Conservation (phyloP, 2,113 vertebrate genomes). For the Actinemys pallida region DNA sequence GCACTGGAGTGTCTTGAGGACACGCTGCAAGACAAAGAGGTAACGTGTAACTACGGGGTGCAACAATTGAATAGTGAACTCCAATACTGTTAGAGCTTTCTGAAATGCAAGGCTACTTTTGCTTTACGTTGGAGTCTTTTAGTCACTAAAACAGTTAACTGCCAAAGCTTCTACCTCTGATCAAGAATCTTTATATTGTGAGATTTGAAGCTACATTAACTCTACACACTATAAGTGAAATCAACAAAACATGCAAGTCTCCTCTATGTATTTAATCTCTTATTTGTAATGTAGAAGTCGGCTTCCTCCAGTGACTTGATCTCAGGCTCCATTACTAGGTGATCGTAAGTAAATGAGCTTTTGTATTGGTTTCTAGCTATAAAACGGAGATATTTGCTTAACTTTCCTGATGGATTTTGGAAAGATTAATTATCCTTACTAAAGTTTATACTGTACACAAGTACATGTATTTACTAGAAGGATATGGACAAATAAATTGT, state of each 20-base stretch:
- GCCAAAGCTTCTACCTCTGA: no score
- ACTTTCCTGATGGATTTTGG: conserved; percentile 37
- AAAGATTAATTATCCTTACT: not conserved
- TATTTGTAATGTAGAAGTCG: conserved; percentile 52
- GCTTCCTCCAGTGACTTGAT: conserved; percentile 51
- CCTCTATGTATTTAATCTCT: conserved; percentile 52
- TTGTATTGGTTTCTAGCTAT: conserved; percentile 49
- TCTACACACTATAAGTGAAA: conserved; percentile 9
- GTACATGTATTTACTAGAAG: conserved; percentile 18
- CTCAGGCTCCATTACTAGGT: conserved; percentile 1
- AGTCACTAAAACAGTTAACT: not conserved
- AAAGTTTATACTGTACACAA: not conserved
- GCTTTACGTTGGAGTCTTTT: not conserved
- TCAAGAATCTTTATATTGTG: not conserved
- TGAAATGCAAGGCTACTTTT: not conserved
- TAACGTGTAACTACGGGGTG: not conserved
- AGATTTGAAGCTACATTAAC: conserved; percentile 4
- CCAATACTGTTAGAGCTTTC: not conserved
- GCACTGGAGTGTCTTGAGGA: not conserved
- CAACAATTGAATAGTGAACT: not conserved
- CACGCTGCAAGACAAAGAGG: not conserved
- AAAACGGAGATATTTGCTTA: conserved; percentile 24
- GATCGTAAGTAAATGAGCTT: conserved; percentile 46
- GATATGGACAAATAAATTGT: not conserved
- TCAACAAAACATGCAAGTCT: not conserved